phyloP scores from a whole-genome alignment of 2,888 invertebrate genomes.

The Phyllotreta striolata region DNA sequence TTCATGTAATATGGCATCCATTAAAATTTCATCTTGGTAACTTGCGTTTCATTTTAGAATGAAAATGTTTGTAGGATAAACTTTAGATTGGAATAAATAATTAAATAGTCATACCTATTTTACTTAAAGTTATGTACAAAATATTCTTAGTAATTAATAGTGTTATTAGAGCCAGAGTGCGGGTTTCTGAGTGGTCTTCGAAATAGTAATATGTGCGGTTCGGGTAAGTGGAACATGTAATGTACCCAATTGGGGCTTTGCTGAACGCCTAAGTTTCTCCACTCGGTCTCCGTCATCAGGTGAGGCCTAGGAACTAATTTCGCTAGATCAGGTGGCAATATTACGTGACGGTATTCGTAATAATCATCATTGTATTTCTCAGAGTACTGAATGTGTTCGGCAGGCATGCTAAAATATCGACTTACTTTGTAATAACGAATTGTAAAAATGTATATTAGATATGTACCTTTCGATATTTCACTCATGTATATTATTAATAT shows the following conservation, averaged over 20 bases:
- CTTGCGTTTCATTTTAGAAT: neutral
- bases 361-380: slow-evolving; percentile 88
- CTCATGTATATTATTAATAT: too few relatives aligned
- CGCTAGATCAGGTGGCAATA: slow-evolving; percentile 85
- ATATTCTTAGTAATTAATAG: slow-evolving; percentile 26
- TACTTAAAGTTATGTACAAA: neutral
- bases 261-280: slow-evolving; percentile 93
- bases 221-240: slow-evolving; percentile 91
- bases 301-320: slow-evolving; percentile 87
- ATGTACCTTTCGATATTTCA: too few relatives aligned
- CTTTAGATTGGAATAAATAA: neutral
- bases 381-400: slow-evolving; percentile 82
- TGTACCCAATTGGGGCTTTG: slow-evolving; percentile 92
- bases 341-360: slow-evolving; percentile 93
- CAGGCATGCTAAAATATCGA: slow-evolving; percentile 41
- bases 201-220: slow-evolving; percentile 88
- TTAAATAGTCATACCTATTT: too few relatives aligned
- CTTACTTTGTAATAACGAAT: too few relatives aligned
- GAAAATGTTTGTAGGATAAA: slow-evolving; percentile 16
- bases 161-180: too few relatives aligned
- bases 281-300: slow-evolving; percentile 93
- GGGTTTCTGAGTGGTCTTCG: slow-evolving; percentile 63
- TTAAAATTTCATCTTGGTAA: slow-evolving; percentile 3
- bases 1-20: slow-evolving; percentile 29
- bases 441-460: too few relatives aligned